Base-by-base conservation (phyloP, 2,113 vertebrate species). In the Oophaga pumilio region DNA sequence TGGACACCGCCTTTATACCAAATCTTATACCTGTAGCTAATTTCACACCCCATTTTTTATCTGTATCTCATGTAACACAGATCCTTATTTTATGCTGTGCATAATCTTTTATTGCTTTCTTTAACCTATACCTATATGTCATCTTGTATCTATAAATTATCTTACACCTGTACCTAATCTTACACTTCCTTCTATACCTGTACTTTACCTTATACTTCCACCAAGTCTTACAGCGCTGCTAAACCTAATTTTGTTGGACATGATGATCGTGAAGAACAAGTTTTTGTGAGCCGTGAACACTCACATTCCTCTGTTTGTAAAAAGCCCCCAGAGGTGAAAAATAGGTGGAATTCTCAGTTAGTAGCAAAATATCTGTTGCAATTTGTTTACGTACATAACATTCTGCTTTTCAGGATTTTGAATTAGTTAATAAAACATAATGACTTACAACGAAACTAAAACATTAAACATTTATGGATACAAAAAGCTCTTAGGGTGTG, bases 251-350 rank as follows among this genome's bases (percentile, higher is more conserved):
- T 53, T 57, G 76, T 14, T n/a, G 12, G 56, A 78, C 76, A 78
- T 15, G 76, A 26, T 78, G 22, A 56, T 56, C 76, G 6, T 50
- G 76, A 78, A 78, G 76, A 56, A 53, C 76, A 56, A 26, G 76
- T 78, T 78, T 53, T 50, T 76, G 13, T 53, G 50, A 33, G 33
- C 5, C 43, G 0, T 14, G 74, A 5, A 6, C 18, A 52, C 74
- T 12, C 22, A 15, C n/a, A 57, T 79, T 18, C 24, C 76, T 26
- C 12, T 26, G 1, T 24, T 24, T 57, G 14, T 52, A 24, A 77
- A 69, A 20, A 76, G 74, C 74, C 22, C n/a, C 11, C 20, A 53
- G 33, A 17, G 12, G 33, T 50, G 28, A 17, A 18, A 74, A 8
- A 4, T 0, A 20, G 43, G 33, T 17, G n/a, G 5, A 22, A 74